Evolutionary conservation across 2,113 vertebrate species (phyloP), one percentile per base, ranked within the genome.

Genomic region (Benitochromis conjunctus): DNA sequence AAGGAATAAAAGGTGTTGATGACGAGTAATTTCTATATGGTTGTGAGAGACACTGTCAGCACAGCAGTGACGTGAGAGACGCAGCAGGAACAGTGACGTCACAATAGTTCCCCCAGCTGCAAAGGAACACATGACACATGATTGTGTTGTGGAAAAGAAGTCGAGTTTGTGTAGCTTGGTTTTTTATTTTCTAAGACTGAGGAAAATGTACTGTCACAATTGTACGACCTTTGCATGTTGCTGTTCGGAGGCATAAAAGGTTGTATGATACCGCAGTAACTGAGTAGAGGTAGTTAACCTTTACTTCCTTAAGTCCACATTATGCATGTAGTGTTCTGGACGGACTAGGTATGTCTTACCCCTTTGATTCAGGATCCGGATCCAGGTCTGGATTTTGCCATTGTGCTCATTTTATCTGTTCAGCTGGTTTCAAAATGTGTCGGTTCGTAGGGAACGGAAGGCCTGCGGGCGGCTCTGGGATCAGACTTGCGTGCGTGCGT

Each of bases 391-490:
- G 89, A 88, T 88, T 90, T 83, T 88, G 88, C 84, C 88, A 88
- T 85, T 76, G 57, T 85, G 79, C 79, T 89, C 60, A 51, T 86
- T 84, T 83, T 58, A 86, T 88, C 82, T 87, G 82, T 84, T 90
- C 87, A 86, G 91, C 81, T 93, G 88, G 83, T 90, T 94, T 90
- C 85, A 84, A 87, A 92, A 82, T 84, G 84, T 83, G 89, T 91
- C 88, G 86, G 89, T 91, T 90, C 81, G 86, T 55, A 48, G 90
- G 91, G 90, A 92, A 80, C 79, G 64, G 83, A 46, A 89, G 89
- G 90, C 92, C 64, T 81, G 82, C 56, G 77, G 74, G 62, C 79
- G 48, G 88, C 83, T 94, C 83, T 91, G 93, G 89, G 91, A 41
- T 90, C 69, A 89, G 91, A 89, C 58, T n/a, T 88, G 89, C n/a